These are phyloP conservation scores for Psittacus erithacus DNA, from an alignment of 2,113 vertebrate species.

Conservation along the genomic window DNA sequence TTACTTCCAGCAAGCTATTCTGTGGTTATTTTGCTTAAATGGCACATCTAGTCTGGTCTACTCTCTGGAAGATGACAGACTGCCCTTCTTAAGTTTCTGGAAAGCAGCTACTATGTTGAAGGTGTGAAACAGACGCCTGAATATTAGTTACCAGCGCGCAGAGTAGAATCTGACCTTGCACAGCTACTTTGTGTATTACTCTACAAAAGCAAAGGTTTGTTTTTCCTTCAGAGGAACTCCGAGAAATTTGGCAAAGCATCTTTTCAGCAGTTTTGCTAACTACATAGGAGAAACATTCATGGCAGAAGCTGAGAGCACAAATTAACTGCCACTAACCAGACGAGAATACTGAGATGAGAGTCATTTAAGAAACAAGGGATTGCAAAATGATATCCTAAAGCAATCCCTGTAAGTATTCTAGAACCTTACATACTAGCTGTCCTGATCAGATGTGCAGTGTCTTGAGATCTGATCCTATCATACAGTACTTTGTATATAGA, in stretches of 20 bases:
- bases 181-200: background rate
- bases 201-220: background rate
- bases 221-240: background rate
- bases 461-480: background rate
- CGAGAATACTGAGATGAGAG: background rate
- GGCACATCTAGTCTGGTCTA: constrained; percentile 11
- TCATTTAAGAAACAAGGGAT: background rate
- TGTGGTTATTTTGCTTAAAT: constrained; percentile 31
- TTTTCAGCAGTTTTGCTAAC: background rate
- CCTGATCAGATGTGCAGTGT: background rate
- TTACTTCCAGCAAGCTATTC: constrained; percentile 32
- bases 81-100: background rate
- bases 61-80: background rate
- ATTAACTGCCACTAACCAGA: background rate
- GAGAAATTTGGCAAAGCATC: background rate
- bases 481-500: background rate
- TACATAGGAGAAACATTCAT: background rate
- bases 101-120: background rate
- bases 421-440: background rate
- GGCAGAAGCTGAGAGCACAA: background rate
- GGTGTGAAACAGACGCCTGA: background rate
- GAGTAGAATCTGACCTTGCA: background rate
- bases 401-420: background rate
- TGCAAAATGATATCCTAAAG: background rate
- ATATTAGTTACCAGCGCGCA: background rate